Evolutionary conservation across 2,113 vertebrate species (phyloP), one percentile per base, ranked within the genome.

Genomic region (Burhinus oedicnemus): DNA sequence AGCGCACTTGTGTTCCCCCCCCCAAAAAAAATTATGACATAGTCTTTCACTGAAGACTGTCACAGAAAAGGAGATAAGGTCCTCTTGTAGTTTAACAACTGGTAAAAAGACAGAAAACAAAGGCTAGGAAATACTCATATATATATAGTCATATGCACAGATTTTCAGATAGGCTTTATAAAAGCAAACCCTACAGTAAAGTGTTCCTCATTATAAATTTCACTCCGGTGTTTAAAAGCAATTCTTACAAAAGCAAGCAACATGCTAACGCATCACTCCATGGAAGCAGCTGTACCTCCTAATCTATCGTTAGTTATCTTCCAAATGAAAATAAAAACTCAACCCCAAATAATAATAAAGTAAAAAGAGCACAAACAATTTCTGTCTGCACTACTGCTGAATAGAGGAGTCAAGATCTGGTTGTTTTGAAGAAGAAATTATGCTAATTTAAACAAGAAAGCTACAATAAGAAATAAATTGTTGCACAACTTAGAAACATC

Each of bases 371-470:
- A 90, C 64, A 83, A 91, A 93, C 55, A 78, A 85, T 94, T 92
- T 72, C 81, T 44, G 8, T 52, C 75, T 75, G 55, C 15, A 8
- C 45, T 65, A 38, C 44, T 90, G 60, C 83, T 92, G 60, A 94
- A 95, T 11, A 40, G 36, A 80, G 15, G 62, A 85, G 52, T 75
- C 15, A 2, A 40, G 60, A 45, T 89, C 36, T 49, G 81, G 77
- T 93, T 90, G 77, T 69, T 93, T 96, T 95, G 66, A 78, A 96
- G 91, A 92, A 93, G 42, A 91, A 95, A 83, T 88, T 93, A 93
- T 90, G 90, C 82, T 96, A 96, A 96, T 97, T 97, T 96, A 90
- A 96, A 85, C 84, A 87, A 87, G 92, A 94, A 97, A 96, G 79
- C 78, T 79, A 77, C 71, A 72, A 45, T 64, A 96, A 89, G 61